Base-by-base conservation (phyloP, 2,888 invertebrate species). In the Strigamia maritima region DNA sequence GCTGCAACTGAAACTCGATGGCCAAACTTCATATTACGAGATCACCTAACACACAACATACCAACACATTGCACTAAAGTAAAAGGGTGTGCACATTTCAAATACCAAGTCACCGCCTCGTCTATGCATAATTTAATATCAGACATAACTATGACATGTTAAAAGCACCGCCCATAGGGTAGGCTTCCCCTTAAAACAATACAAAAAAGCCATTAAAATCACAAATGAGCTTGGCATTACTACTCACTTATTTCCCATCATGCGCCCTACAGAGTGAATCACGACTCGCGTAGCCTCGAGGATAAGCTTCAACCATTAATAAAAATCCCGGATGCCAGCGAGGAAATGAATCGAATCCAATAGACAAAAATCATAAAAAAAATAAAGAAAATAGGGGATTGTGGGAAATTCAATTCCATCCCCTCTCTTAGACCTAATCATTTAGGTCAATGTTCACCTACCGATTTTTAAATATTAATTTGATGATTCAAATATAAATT, bases 191-290 rank as follows among this genome's bases (percentile, higher is more conserved):
- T 60, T 28, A 28, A 70, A 70, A 70, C 70, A 70, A 54, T 44
- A 44, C 44, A 44, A 70, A 70, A 70, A 70, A 70, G 3, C 6
- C 26, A 70, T 70, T 26, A 70, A 65, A 70, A 10, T 70, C 70
- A 26, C 70, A 70, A 70, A 70, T 70, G 28, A 70, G 70, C 70
- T 70, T 28, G 70, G 70, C 70, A 70, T 28, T 70, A 70, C 70
- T 70, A 70, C 70, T 70, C 70, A 70, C 70, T 70, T 70, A 70
- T 70, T 70, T 70, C 70, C 70, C 70, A 70, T 70, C 70, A 70
- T 70, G 70, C 70, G 26, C 70, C 70, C 70, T 70, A 70, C 70
- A 28, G 70, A 70, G 70, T 70, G 70, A 70, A 70, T 70, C 70
- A 70, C 70, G 70, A 70, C 70, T 70, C 70, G 70, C 70, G 28